A percentile compares a stretch with the other conserved stretches of the same genome.
phyloP scores from a whole-genome alignment of 2,113 vertebrate species.

The Porphyrio hochstetteri region DNA sequence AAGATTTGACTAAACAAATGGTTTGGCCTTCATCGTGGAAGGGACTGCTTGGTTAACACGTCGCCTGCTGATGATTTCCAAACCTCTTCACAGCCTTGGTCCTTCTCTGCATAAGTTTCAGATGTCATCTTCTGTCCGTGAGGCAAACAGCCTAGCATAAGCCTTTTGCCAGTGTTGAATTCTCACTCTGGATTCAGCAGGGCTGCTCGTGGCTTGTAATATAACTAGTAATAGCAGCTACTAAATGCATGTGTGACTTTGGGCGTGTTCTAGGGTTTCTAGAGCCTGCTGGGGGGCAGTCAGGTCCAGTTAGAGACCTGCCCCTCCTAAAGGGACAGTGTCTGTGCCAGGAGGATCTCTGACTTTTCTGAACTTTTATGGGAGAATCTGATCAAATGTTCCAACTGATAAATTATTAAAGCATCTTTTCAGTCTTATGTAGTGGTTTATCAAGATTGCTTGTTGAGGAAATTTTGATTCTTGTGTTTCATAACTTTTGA shows the following conservation, averaged over 20 bases:
- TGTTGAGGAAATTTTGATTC: not conserved
- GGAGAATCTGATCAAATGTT: not conserved
- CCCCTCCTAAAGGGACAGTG: not conserved
- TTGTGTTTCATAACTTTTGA: not conserved
- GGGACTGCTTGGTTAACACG: not conserved
- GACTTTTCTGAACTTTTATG: not conserved
- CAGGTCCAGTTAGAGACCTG: not conserved
- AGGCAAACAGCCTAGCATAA: not conserved
- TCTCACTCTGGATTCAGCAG: not conserved
- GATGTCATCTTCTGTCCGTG: not conserved
- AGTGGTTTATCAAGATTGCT: not conserved
- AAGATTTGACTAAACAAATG: not conserved
- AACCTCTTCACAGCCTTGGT: not conserved
- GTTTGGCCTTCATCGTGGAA: not conserved
- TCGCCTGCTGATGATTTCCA: not conserved
- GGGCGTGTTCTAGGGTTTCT: not conserved
- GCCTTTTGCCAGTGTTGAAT: not conserved
- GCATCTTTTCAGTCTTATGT: not conserved
- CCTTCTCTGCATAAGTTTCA: not conserved
- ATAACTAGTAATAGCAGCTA: not conserved
- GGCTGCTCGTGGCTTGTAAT: not conserved
- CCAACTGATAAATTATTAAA: not conserved
- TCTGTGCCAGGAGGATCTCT: not conserved
- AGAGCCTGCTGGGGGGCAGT: not conserved
- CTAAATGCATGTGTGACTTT: not conserved